Base-by-base conservation (phyloP, 2,888 invertebrate genomes). In the Saturnia pavonia region DNA sequence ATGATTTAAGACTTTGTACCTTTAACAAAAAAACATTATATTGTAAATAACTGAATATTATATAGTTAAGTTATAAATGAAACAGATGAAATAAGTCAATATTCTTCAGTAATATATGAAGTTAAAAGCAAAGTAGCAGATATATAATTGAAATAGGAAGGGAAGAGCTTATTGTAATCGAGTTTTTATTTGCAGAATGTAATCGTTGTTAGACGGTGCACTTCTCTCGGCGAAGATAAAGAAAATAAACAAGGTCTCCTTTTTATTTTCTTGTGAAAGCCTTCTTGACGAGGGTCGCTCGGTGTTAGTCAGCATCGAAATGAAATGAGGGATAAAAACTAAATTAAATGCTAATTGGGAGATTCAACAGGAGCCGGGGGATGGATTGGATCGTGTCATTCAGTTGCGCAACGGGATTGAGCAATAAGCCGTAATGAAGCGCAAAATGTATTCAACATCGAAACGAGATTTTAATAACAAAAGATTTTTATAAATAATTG, bases 291-390 rank as follows among this genome's bases (percentile, higher is more conserved):
- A 90, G 90, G 90, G 90, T 89, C 85, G 84, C 83, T 85, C 82
- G 82, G 78, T 85, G 84, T 86, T 88, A 87, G 86, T 88, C 87
- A 84, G 85, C 87, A 87, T 87, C 83, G 86, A 88, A 89, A 89
- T 87, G 87, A 87, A 89, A 89, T 88, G 87, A 87, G 86, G 88
- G 88, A 89, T 90, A 90, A 90, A 88, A 89, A 90, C 88, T 89
- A 88, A 90, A 90, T 89, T 89, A 89, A 89, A 90, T 89, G 90
- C 88, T 90, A 90, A 90, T 90, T 90, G 89, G 87, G 86, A 88
- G 88, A 87, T 88, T 87, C 86, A 81, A 82, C 82, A 77, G 77
- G 78, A 80, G 82, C 81, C 80, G 79, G 78, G 75, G 76, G 80
- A 79, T 78, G 81, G 83, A 85, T 81, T 80, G 81, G 81, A 82